Evolutionary conservation across 2,113 vertebrate species (phyloP), one percentile per base, ranked within the genome.

Genomic region (Conger conger): DNA sequence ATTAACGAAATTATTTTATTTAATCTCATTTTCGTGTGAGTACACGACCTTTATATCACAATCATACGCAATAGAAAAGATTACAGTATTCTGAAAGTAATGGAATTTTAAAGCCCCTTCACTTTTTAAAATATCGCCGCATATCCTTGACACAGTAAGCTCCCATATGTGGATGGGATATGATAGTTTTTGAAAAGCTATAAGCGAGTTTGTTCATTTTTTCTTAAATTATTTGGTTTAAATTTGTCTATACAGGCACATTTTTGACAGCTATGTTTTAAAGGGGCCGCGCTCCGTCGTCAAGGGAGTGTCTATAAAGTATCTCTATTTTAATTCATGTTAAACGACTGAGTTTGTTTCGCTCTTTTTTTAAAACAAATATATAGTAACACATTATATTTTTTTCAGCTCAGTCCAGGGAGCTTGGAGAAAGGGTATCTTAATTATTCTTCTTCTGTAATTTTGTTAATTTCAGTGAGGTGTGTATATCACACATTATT

Each of bases 221-320:
- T 86, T 86, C 0, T 82, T 73, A 78, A 82, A 80, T 13, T 1
- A 0, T 3, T 0, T 7, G 2, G 0, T 0, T 4, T 8, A 30
- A 4, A 36, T 27, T 57, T 68, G 15, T 60, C 6, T 16, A 84
- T 87, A 54, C 90, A 88, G 93, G 94, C 93, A 76, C 0, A 0
- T 1, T 13, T 20, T 13, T 80, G 87, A 77, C 90, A 85, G 87
- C 93, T 36, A 76, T 45, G 0, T 33, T 86, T 84, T 86, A 83
- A 88, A 90, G 86, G 82, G 54, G 84, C 91, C 85, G 87, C 50
- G 86, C 86, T 79, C 87, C 38, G 60, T 6, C 38, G 7, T 36
- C 78, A 30, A 94, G 92, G 93, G 93, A 93, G 81, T 87, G 89
- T 93, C 91, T 90, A 16, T 89, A 90, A 90, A 54, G 7, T 63